Evolutionary conservation across 2,888 invertebrate species (phyloP).

Genomic region (Noctua comes): DNA sequence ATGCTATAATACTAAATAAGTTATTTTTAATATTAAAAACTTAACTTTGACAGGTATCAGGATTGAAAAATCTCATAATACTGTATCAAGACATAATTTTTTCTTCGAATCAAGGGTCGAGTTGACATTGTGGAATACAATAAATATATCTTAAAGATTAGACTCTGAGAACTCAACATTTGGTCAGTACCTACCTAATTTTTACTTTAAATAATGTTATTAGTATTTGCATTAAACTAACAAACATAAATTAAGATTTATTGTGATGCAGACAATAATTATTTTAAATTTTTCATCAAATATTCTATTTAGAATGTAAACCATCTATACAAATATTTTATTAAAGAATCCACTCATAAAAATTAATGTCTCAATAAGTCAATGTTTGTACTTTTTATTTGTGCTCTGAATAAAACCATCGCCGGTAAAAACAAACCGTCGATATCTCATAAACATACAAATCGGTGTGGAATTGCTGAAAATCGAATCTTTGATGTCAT

Average conservation of each 20-base stretch:
- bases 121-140: too few relatives aligned
- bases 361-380: slow-evolving; percentile 43
- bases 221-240: background rate
- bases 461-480: slow-evolving; percentile 17
- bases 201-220: background rate
- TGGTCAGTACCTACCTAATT: too few relatives aligned
- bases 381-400: slow-evolving; percentile 49
- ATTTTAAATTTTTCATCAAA: background rate
- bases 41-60: too few relatives aligned
- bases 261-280: background rate
- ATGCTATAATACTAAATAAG: too few relatives aligned
- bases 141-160: too few relatives aligned
- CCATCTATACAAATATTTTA: slow-evolving; percentile 44
- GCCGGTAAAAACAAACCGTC: slow-evolving; percentile 69
- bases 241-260: background rate
- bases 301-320: background rate
- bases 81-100: too few relatives aligned
- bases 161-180: background rate
- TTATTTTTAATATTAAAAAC: too few relatives aligned
- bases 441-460: slow-evolving; percentile 66
- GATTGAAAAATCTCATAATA: too few relatives aligned
- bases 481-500: background rate
- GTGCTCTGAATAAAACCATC: slow-evolving; percentile 36
- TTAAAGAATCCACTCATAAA: slow-evolving; percentile 56
- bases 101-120: too few relatives aligned